Base-by-base conservation (phyloP, 1,140 invertebrate species). In the Magallana ariakensis region DNA sequence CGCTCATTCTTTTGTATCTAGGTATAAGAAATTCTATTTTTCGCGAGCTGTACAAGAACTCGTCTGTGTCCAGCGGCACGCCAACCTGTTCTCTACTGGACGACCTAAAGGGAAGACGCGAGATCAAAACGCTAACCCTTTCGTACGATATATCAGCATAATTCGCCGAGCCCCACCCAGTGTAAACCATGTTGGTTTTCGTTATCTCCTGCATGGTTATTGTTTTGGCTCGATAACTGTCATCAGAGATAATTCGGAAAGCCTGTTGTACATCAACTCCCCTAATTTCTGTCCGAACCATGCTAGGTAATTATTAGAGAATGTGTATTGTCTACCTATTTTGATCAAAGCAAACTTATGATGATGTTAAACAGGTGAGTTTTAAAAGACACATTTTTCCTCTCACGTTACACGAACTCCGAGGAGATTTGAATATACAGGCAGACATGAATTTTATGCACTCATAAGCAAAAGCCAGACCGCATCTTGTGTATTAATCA, bases 201-300 rank as follows among this genome's bases (percentile, higher is more conserved):
- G 33, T 75, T 75, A 75, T 75, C 66, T 75, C 66, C 22, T 19
- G 3, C 22, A 10, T 19, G 5, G 66, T 19, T 22, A 13, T 75
- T 75, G 66, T 75, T 75, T 75, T 75, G 66, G 22, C 66, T 75
- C 22, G 66, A 9, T 75, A 26, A 75, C 33, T 75, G 66, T 75
- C 66, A 75, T 75, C 66, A 13, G 66, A 75, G 66, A 75, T 75
- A 75, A 75, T 75, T 75, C 22, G 66, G 66, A 75, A 75, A 19
- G 22, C 33, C 66, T 75, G 66, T 75, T 22, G 33, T 75, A 75
- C 22, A 75, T 75, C 66, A 75, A 33, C 66, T 22, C 22, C 22
- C 10, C 19, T 19, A 75, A 26, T 22, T 26, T 8, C 66, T 75
- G 22, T 75, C 66, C 66, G 66, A 19, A 19, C 11, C 10, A 75